Percentiles rank a stretch among this genome's conserved stretches.
Conservation (phyloP, 2,797 vertebrate species). For the Lemur catta region DNA sequence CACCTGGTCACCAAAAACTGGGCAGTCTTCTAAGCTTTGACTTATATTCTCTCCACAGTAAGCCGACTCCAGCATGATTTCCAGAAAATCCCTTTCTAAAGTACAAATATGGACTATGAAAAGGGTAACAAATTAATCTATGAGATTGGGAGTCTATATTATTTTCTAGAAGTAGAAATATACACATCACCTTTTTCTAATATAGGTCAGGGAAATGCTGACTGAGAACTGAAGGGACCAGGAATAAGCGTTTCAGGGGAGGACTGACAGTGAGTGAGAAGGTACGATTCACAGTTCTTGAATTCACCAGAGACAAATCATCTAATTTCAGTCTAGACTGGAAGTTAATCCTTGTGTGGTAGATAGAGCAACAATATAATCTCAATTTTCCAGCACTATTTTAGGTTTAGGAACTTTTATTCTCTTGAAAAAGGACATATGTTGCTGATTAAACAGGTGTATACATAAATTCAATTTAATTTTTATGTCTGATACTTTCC, state of each 20-base stretch:
- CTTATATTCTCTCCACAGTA: neutral
- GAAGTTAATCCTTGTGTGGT: neutral
- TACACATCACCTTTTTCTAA: slow-evolving; percentile 23
- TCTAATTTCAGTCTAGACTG: neutral
- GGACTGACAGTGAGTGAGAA: neutral
- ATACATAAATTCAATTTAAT: neutral
- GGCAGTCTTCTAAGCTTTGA: neutral
- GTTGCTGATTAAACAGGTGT: neutral
- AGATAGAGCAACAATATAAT: neutral
- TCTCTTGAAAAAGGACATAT: neutral
- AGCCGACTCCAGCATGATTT: neutral
- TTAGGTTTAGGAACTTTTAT: neutral
- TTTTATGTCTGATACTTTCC: neutral
- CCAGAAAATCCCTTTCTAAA: neutral
- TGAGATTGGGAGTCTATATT: neutral
- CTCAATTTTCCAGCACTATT: neutral
- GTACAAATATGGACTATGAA: slow-evolving; percentile 8
- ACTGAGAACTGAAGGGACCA: neutral
- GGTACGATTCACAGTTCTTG: neutral
- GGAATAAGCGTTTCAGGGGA: neutral
- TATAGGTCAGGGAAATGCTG: neutral
- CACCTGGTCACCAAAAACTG: neutral
- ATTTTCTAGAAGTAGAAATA: slow-evolving; percentile 18
- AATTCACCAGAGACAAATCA: neutral
- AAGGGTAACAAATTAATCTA: slow-evolving; percentile 32